Evolutionary conservation across 2,113 vertebrate genomes (phyloP), one percentile per base, ranked within the genome.

Genomic region (Rhegmatorhina hoffmannsi): DNA sequence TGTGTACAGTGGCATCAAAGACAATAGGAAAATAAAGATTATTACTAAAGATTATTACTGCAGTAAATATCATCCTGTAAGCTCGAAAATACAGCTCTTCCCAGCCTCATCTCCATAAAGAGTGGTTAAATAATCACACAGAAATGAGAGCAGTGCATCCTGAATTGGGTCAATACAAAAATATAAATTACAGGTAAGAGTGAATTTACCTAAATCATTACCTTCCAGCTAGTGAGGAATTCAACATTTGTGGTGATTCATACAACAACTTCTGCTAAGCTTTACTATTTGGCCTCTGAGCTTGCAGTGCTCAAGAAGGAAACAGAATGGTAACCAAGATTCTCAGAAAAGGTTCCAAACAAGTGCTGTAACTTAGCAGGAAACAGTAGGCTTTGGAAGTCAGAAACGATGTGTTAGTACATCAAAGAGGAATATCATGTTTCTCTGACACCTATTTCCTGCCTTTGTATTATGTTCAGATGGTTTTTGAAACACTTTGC

Each of bases 91-190:
- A 52, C 7, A 59, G 6, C 16, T 60, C 40, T 64, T 78, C 34
- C 23, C 33, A 70, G 25, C 19, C 13, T 60, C 13, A 68, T 11
- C 24, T 85, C 53, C 82, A 15, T 33, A 38, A 78, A 49, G 21
- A 78, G 46, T 9, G 16, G 7, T 52, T 75, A 94, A 86, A 84
- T 20, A 78, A 52, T 26, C 60, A 47, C 19, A 40, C 4, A 44
- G 62, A 74, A 58, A 40, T 0, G 0, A 46, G 44, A 62, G 7
- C 31, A 9, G 46, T 34, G 21, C 9, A 74, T 59, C 15, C 55
- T 56, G 36, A 24, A 79, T 69, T 36, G 52, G 25, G n/a, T 73
- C 49, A 73, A 28, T 34, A 72, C 12, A 75, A 75, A 81, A 69
- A 59, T 40, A 89, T 20, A 52, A 68, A 63, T 56, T 77, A 70